These are phyloP conservation scores for Troilus luridus DNA, from an alignment of 2,888 invertebrate species.

Conservation along the genomic window DNA sequence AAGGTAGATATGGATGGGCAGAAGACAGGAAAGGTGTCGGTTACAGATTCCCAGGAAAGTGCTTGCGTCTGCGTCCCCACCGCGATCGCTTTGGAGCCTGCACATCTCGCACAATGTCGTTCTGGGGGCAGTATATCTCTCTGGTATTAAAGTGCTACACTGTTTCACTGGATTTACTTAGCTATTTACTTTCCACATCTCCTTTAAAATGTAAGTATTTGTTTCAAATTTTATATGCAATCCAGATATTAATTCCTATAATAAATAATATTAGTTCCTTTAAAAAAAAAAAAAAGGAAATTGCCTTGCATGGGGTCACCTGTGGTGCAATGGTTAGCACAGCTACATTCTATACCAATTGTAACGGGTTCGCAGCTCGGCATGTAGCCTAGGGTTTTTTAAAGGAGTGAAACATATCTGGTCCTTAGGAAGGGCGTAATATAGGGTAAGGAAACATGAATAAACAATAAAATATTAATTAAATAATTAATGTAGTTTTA, in stretches of 20 bases:
- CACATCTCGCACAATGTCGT: not conserved
- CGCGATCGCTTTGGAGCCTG: not conserved
- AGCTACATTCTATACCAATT: no score
- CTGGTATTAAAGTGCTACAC: not conserved
- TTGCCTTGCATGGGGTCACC: no score
- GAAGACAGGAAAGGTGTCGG: not conserved
- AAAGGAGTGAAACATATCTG: no score
- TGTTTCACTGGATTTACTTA: not conserved
- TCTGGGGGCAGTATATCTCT: not conserved
- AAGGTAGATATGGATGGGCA: not conserved
- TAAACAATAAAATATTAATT: no score
- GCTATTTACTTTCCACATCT: not conserved
- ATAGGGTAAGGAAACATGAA: no score
- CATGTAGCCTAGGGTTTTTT: no score
- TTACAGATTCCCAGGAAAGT: conserved; percentile 41
- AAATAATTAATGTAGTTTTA: no score
- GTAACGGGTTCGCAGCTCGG: no score
- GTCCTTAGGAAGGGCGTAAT: no score
- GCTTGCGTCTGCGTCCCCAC: not conserved
- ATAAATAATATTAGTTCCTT: no score
- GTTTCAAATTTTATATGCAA: not conserved
- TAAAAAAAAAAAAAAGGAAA: no score
- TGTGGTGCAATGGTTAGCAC: no score
- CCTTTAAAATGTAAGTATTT: not conserved
- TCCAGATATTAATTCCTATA: not conserved